Conservation (phyloP, 2,113 vertebrate species). For the Chelonoidis abingdonii region DNA sequence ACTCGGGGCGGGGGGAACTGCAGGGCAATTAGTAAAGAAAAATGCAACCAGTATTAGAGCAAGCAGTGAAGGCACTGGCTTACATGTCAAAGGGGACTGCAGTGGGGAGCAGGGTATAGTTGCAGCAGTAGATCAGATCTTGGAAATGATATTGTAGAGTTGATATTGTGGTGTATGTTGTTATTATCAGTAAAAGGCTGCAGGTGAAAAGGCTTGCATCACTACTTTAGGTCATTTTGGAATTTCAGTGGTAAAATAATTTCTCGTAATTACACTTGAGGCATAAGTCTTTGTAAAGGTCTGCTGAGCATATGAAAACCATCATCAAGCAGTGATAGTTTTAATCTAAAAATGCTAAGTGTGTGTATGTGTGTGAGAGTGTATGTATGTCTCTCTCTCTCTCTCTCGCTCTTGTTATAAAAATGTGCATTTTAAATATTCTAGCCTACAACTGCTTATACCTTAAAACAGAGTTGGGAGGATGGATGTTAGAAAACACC, state of each 20-base stretch:
- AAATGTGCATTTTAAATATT: neutral
- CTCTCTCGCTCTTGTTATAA: neutral
- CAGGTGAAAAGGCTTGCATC: neutral
- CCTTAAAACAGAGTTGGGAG: neutral
- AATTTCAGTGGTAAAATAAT: neutral
- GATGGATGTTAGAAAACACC: neutral
- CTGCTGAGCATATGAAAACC: neutral
- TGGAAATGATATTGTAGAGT: neutral
- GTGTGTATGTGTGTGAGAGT: neutral
- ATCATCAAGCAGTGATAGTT: neutral
- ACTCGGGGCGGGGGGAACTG: neutral
- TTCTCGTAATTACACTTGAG: neutral
- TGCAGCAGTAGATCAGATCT: no score
- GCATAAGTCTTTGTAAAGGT: neutral
- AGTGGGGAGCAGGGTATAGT: no score
- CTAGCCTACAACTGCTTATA: neutral
- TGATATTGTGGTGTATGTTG: neutral
- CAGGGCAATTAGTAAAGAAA: fast-evolving
- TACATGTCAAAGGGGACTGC: neutral
- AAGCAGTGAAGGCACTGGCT: neutral
- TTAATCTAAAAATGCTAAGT: neutral
- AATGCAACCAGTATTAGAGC: fast-evolving
- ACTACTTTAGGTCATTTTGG: neutral
- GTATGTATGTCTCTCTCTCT: neutral
- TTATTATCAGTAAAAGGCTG: neutral